phyloP scores from a whole-genome alignment of 2,113 vertebrate genomes.

The Prunella himalayana region DNA sequence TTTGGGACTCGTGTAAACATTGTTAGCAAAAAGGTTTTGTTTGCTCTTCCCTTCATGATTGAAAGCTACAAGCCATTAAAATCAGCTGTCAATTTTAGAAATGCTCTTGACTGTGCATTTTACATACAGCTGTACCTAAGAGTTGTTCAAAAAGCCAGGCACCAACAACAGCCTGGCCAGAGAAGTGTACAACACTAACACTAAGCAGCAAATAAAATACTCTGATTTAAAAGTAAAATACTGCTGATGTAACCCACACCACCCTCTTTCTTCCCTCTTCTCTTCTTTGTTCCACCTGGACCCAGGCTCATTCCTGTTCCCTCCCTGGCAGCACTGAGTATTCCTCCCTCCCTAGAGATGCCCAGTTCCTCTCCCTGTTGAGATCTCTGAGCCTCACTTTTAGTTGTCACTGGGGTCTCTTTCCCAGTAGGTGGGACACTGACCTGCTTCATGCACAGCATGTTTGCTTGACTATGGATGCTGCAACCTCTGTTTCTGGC shows the following conservation, averaged over 20 bases:
- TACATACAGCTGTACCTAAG: not conserved
- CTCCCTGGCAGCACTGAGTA: not conserved
- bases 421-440: not conserved
- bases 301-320: not conserved
- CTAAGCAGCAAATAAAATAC: not conserved
- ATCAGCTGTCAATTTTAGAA: not conserved
- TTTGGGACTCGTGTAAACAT: not conserved
- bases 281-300: not conserved
- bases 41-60: not conserved
- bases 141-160: not conserved
- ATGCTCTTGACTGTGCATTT: not conserved
- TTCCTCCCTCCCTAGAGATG: not conserved
- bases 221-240: not conserved
- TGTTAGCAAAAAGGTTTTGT: not conserved
- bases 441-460: not conserved
- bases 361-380: not conserved
- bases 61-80: constrained; percentile 7
- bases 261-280: not conserved
- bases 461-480: not conserved
- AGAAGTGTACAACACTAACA: not conserved
- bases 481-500: not conserved
- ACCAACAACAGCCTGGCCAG: not conserved
- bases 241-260: not conserved
- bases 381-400: not conserved
- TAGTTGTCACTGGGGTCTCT: not conserved